These are phyloP conservation scores for Drosophila truncata DNA, from an alignment of 1,140 invertebrate species.

Conservation along the genomic window DNA sequence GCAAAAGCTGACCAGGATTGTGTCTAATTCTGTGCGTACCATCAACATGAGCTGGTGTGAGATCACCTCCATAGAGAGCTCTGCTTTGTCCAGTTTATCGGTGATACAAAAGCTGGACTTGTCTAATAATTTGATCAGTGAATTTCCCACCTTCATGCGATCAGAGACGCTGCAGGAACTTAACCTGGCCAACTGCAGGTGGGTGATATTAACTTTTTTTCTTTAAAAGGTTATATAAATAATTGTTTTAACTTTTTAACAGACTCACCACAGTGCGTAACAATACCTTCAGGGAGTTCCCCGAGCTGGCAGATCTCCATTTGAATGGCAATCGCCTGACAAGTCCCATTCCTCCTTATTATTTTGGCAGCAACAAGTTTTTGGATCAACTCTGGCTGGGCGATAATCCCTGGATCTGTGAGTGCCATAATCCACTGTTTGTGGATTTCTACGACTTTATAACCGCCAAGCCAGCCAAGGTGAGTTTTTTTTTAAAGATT, in stretches of 20 bases:
- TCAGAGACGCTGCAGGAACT: constrained; percentile 87
- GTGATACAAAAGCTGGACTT: constrained; percentile 87
- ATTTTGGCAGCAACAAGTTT: constrained; percentile 88
- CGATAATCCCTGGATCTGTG: constrained; percentile 91
- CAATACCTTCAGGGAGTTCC: constrained; percentile 87
- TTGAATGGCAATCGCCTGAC: constrained; percentile 89
- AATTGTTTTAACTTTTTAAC: too few relatives aligned
- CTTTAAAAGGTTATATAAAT: too few relatives aligned
- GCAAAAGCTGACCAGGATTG: constrained; percentile 86
- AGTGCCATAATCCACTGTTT: constrained; percentile 87
- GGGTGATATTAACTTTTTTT: too few relatives aligned
- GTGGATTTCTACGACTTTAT: constrained; percentile 88
- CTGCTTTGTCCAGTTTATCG: constrained; percentile 86
- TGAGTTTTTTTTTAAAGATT: too few relatives aligned
- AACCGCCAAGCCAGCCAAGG: constrained; percentile 87
- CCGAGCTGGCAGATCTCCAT: constrained; percentile 87
- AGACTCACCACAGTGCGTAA: constrained; percentile 76
- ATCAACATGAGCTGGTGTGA: constrained; percentile 88
- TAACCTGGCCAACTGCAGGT: constrained; percentile 87
- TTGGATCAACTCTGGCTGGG: constrained; percentile 87
- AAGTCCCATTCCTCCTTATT: constrained; percentile 86
- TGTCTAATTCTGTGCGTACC: constrained; percentile 86
- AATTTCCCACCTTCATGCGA: constrained; percentile 87
- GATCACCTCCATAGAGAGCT: constrained; percentile 86
- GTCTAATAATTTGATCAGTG: constrained; percentile 87